phyloP scores from a whole-genome alignment of 2,888 invertebrate genomes.

The Sinodicranocentrus sp. region DNA sequence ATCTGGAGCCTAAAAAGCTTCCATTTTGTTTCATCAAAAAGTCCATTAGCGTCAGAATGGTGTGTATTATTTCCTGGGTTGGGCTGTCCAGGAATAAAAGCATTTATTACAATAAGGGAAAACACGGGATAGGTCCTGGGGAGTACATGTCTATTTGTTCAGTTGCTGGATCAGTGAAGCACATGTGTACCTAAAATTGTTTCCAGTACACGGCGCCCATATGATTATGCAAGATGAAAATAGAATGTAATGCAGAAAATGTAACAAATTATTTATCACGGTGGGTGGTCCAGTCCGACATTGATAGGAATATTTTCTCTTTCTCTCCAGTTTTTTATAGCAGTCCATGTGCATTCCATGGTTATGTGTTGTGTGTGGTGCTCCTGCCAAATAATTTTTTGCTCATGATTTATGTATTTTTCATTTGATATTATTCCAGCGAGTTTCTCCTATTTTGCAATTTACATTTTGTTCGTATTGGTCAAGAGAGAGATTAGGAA shows the following conservation, averaged over 20 bases:
- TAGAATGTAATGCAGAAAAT: not conserved
- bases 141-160: too few species aligned
- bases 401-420: conserved; percentile 45
- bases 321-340: too few species aligned
- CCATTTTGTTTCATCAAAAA: too few species aligned
- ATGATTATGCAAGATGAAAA: conserved; percentile 11
- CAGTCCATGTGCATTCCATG: not conserved
- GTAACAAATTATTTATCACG: conserved; percentile 20
- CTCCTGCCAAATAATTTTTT: not conserved
- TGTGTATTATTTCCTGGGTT: too few species aligned
- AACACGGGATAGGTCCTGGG: too few species aligned
- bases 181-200: too few species aligned
- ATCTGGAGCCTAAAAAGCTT: too few species aligned
- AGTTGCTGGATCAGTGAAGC: too few species aligned
- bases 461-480: conserved; percentile 5
- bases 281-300: not conserved
- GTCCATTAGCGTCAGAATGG: too few species aligned
- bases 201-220: not conserved
- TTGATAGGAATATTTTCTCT: not conserved
- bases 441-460: conserved; percentile 16
- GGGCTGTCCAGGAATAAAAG: too few species aligned
- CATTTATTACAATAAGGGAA: too few species aligned
- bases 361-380: not conserved
- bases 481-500: not conserved
- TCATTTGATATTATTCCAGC: conserved; percentile 23